Base-by-base conservation (phyloP, 2,113 vertebrate species). In the Cervus canadensis region DNA sequence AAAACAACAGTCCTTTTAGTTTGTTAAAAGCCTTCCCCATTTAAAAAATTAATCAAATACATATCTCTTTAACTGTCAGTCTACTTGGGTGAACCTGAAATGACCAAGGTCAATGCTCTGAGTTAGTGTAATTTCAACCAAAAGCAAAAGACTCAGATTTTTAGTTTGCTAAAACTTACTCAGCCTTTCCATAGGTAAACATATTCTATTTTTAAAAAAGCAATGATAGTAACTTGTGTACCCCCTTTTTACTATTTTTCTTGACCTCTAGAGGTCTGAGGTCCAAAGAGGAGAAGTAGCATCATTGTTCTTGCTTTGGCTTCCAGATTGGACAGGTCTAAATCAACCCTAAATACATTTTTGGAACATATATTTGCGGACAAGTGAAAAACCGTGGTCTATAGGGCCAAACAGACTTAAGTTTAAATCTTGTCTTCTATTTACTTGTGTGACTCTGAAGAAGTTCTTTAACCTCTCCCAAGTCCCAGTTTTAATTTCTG, bases 1-100 rank as follows among this genome's bases (percentile, higher is more conserved):
- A 78, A 97, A 97, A 86, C 30, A 78, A 15, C 16, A 60, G 1
- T 94, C 57, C 36, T 97, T 94, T 91, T 64, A 67, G n/a, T 83
- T 57, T 94, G 87, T 59, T 28, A 14, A 89, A 57, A 59, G 54
- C 1, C 43, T 86, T 97, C 43, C 36, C 15, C 52, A 89, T 40
- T 62, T 40, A 40, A 89, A 89, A 79, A 67, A 62, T 86, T 86
- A 89, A 92, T 89, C 52, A 92, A 90, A 94, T 56, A 28, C 17
- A 33, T 14, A 54, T 85, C 36, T 90, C 89, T 90, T 57, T 90
- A 90, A 95, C 25, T 93, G 13, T 62, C 57, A 40, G 13, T 87
- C 50, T 84, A 36, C 40, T 95, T 79, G 59, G 36, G 95, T 87
- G 45, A 87, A 48, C 28, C 64, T 82, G 74, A 79, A 62, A 91